phyloP scores from a whole-genome alignment of 2,888 invertebrate genomes.

The Lysandra bellargus region DNA sequence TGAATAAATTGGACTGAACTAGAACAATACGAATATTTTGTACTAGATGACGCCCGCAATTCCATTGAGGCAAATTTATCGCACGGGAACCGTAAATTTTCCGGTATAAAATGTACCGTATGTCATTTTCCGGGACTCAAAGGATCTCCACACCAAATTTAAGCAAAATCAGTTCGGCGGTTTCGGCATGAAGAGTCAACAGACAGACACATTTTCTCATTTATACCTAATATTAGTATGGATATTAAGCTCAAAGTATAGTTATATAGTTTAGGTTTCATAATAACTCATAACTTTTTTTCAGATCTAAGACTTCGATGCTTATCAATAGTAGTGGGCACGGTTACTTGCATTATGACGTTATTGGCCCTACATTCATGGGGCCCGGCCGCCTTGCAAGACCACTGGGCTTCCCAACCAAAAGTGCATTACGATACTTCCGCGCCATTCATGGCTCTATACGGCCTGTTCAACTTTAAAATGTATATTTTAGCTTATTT shows the following conservation, averaged over 20 bases:
- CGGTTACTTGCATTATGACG: conserved; percentile 87
- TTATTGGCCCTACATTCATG: conserved; percentile 90
- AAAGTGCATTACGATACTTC: conserved; percentile 94
- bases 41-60: background rate
- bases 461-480: conserved; percentile 96
- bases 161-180: too few species aligned
- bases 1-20: background rate
- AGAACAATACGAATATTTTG: background rate
- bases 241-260: background rate
- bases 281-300: conserved; percentile 40
- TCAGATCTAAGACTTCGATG: conserved; percentile 95
- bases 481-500: conserved; percentile 96
- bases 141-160: too few species aligned
- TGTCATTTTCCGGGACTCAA: too few species aligned
- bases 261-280: background rate
- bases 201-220: too few species aligned
- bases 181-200: too few species aligned
- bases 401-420: conserved; percentile 95
- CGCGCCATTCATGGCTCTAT: conserved; percentile 97
- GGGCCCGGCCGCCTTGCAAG: conserved; percentile 94
- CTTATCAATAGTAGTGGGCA: conserved; percentile 90
- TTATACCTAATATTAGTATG: too few species aligned
- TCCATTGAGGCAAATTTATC: too few species aligned
- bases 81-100: too few species aligned
- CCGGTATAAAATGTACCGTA: too few species aligned